These are phyloP conservation scores for Spodoptera littoralis DNA, from an alignment of 2,888 invertebrate genomes.

Conservation along the genomic window DNA sequence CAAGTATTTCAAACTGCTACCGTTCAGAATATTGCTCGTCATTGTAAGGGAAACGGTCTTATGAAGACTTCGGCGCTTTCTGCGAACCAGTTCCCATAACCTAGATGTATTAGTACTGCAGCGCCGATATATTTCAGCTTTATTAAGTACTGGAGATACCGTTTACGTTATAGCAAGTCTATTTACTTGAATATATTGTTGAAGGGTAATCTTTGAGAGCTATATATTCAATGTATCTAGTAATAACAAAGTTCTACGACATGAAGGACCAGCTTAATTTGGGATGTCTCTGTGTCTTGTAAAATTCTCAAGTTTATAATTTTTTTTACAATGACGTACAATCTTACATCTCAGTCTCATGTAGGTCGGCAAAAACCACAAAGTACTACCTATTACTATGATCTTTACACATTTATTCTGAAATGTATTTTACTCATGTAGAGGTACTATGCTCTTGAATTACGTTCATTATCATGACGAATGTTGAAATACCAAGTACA, in stretches of 20 bases:
- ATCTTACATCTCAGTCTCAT: no score
- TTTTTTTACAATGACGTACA: no score
- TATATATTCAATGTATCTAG: no score
- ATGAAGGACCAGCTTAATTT: no score
- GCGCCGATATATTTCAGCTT: slow-evolving; percentile 38
- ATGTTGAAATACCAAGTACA: slow-evolving; percentile 5
- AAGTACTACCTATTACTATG: no score
- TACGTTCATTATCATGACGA: slow-evolving; percentile 1
- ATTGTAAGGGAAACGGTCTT: slow-evolving; percentile 47
- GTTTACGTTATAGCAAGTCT: background rate
- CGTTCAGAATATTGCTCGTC: slow-evolving; percentile 45
- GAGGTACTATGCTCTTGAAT: no score
- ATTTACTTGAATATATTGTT: background rate
- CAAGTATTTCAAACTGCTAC: slow-evolving; percentile 42
- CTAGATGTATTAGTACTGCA: slow-evolving; percentile 41
- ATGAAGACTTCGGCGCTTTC: slow-evolving; percentile 47
- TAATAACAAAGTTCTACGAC: no score
- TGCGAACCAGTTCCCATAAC: slow-evolving; percentile 54
- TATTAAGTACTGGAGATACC: background rate
- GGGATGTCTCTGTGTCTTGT: no score
- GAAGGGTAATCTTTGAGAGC: no score
- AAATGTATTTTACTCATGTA: slow-evolving; percentile 1
- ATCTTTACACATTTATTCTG: background rate
- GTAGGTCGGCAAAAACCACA: no score
- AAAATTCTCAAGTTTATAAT: no score